Conservation (phyloP, 2,888 invertebrate genomes). For the Diabrotica balteata region DNA sequence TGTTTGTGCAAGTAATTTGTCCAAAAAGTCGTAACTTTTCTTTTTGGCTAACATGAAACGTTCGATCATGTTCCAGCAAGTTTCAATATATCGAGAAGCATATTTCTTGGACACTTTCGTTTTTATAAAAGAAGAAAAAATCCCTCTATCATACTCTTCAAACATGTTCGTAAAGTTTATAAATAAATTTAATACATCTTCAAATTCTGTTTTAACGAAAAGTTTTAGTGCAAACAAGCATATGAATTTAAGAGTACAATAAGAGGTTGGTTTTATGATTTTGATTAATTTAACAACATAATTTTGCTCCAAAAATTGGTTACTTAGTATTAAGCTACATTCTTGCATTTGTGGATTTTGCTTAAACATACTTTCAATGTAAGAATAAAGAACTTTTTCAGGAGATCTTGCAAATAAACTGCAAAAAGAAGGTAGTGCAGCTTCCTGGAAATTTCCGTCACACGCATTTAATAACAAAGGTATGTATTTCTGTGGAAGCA, state of each 20-base stretch:
- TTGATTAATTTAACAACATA: conserved; percentile 24
- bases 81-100: conserved; percentile 27
- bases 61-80: conserved; percentile 34
- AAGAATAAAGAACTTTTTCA: conserved; percentile 29
- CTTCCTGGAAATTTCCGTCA: conserved; percentile 36
- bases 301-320: conserved; percentile 26
- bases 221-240: conserved; percentile 34
- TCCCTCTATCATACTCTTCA: conserved; percentile 32
- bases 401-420: conserved; percentile 33
- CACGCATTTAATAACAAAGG: conserved; percentile 35
- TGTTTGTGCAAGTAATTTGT: conserved; percentile 7
- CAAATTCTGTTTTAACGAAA: conserved; percentile 35
- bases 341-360: conserved; percentile 34
- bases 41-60: conserved; percentile 21
- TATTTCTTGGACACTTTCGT: conserved; percentile 29
- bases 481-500: conserved; percentile 21
- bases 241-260: conserved; percentile 33
- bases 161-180: conserved; percentile 27
- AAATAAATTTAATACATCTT: conserved; percentile 30
- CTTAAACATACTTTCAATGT: conserved; percentile 30
- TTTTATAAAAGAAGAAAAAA: conserved; percentile 23
- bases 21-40: conserved; percentile 15
- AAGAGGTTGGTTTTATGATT: conserved; percentile 18
- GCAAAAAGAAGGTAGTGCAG: conserved; percentile 33
- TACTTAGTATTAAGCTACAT: conserved; percentile 36